Evolutionary conservation across 2,797 vertebrate species (phyloP), one percentile per base, ranked within the genome.

Genomic region (Phrynocephalus forsythii): DNA sequence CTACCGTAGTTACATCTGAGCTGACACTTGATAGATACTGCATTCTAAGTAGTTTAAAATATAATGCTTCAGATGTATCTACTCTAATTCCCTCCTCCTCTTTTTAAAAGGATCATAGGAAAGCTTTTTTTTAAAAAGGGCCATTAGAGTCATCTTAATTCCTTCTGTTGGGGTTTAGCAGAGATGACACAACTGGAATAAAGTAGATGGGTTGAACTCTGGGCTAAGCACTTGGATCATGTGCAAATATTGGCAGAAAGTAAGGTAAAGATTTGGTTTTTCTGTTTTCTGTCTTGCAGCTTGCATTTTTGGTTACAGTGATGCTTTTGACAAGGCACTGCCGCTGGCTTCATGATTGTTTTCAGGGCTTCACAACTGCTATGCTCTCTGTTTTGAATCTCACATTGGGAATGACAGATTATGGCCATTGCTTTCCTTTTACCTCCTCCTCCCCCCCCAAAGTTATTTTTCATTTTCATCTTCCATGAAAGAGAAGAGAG

Each of bases 261-360:
- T 91, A 92, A 96, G 94, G 93, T 80, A 94, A 90, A 88, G 86
- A 94, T 94, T 0, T 11, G 85, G 38, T 92, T 95, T 92, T 96
- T 96, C 95, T 96, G 92, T 97, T 96, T 97, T 96, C 97, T 97
- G 96, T 96, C 95, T 96, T 94, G 89, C 95, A 95, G 94, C 95
- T 96, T 95, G 86, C 82, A 88, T 92, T 97, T 95, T 94, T 96
- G 97, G 94, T 92, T 93, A 81, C 1, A 10, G 85, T 95, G 93
- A 98, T 96, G 96, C 77, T 94, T 97, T 96, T 98, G 97, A 98
- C 97, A 98, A 96, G 95, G 93, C 86, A 95, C 92, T 95, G 97
- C 97, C 97, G 95, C 97, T 95, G 95, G 97, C 96, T 94, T 95
- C 95, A 94, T 81, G 92, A 88, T 94, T 96, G 96, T 95, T 96